phyloP scores from a whole-genome alignment of 1,140 invertebrate genomes.

The Conus ventricosus region DNA sequence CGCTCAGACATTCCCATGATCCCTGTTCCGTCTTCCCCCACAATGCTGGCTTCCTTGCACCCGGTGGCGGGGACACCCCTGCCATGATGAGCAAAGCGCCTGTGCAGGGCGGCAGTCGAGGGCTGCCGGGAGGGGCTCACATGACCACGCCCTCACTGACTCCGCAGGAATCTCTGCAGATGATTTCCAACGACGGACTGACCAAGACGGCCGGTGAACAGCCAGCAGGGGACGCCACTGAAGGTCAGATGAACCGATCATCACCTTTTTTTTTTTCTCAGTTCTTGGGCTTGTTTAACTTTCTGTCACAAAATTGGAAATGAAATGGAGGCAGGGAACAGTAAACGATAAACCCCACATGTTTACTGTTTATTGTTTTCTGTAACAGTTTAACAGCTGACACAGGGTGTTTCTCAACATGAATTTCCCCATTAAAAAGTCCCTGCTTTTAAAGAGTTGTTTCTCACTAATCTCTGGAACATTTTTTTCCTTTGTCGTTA shows the following conservation, averaged over 20 bases:
- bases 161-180: conserved; percentile 9
- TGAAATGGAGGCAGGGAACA: no score
- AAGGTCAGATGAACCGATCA: not conserved
- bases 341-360: no score
- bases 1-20: conserved; percentile 26
- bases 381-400: no score
- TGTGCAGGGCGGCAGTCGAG: not conserved
- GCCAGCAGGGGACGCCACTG: not conserved
- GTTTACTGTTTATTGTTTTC: no score
- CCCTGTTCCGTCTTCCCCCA: not conserved
- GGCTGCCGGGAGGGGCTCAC: not conserved
- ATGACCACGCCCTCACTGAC: not conserved
- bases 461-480: no score
- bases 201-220: not conserved
- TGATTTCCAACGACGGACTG: not conserved
- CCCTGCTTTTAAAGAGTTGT: no score
- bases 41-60: not conserved
- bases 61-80: not conserved
- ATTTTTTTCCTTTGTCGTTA: no score
- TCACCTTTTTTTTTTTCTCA: no score
- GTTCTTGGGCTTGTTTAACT: no score
- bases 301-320: no score
- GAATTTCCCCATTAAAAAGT: no score
- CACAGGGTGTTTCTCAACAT: no score
- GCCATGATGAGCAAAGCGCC: not conserved